Percentiles rank a stretch among this genome's conserved stretches.
Evolutionary conservation across 2,888 invertebrate genomes (phyloP).

Genomic region (Parelbella ahira): DNA sequence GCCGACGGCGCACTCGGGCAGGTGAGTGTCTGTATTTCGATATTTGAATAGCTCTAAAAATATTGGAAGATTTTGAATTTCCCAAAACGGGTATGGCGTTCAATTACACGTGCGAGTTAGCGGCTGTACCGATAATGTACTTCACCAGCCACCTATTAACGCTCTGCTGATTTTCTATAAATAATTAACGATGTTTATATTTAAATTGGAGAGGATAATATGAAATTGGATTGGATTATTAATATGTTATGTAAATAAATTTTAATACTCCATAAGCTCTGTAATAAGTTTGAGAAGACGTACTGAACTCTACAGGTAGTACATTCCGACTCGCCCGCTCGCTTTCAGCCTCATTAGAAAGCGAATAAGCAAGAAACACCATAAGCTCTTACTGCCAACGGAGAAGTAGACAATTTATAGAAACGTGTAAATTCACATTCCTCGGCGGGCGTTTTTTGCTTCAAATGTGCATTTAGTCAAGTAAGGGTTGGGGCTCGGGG

Average conservation of each 20-base stretch:
- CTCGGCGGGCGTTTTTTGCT: conserved; percentile 53
- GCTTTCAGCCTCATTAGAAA: conserved; percentile 38
- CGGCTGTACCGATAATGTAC: no score
- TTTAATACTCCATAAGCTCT: no score
- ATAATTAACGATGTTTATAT: no score
- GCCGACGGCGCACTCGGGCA: conserved; percentile 1
- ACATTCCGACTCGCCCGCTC: conserved; percentile 35
- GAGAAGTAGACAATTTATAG: conserved; percentile 36
- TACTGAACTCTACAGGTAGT: conserved; percentile 47
- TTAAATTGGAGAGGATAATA: no score
- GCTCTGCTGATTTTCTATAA: no score
- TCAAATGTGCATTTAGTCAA: conserved; percentile 65
- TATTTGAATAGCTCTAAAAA: conserved; percentile 7
- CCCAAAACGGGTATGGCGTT: no score
- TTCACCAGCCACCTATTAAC: no score
- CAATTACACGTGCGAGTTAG: no score
- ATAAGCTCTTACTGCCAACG: conserved; percentile 21
- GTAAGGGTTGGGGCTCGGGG: conserved; percentile 47
- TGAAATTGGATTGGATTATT: no score
- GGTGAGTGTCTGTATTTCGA: conserved; percentile 14
- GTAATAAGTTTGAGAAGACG: no score
- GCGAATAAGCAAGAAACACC: conserved; percentile 41
- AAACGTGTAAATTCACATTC: conserved; percentile 52
- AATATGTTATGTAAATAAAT: no score
- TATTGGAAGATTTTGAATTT: conserved; percentile 1